phyloP scores from a whole-genome alignment of 2,888 invertebrate species.

The Cosmia pyralina region DNA sequence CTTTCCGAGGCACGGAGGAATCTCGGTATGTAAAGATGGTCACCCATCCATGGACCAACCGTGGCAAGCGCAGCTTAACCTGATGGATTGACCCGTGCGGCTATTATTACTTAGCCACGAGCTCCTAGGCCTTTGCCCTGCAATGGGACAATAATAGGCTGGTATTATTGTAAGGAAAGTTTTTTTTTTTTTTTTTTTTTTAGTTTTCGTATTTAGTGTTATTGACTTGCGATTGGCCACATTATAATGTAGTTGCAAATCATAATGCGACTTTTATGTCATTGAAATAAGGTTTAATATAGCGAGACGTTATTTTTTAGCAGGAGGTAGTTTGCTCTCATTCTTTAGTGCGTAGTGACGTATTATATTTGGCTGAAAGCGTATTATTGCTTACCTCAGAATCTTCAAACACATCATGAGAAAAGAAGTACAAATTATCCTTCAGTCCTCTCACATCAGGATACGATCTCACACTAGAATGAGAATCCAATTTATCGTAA shows the following conservation, averaged over 20 bases:
- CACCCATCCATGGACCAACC: too few relatives aligned
- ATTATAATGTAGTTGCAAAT: neutral
- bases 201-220: neutral
- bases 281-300: neutral
- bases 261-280: neutral
- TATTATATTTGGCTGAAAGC: too few relatives aligned
- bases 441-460: constrained; percentile 90
- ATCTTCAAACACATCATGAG: constrained; percentile 91
- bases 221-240: neutral
- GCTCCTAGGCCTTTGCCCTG: too few relatives aligned
- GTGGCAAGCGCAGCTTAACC: too few relatives aligned
- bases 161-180: too few relatives aligned
- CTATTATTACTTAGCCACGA: too few relatives aligned
- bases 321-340: neutral
- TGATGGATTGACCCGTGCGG: too few relatives aligned
- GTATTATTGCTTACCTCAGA: constrained; percentile 71
- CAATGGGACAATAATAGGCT: too few relatives aligned
- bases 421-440: constrained; percentile 92
- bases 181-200: too few relatives aligned
- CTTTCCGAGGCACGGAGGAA: too few relatives aligned
- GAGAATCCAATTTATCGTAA: constrained; percentile 91
- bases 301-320: neutral
- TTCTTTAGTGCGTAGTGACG: neutral
- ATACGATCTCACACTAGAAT: constrained; percentile 89
- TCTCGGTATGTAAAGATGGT: too few relatives aligned